These are phyloP conservation scores for Danio kyathit DNA, from an alignment of 2,797 vertebrate species.

Conservation along the genomic window DNA sequence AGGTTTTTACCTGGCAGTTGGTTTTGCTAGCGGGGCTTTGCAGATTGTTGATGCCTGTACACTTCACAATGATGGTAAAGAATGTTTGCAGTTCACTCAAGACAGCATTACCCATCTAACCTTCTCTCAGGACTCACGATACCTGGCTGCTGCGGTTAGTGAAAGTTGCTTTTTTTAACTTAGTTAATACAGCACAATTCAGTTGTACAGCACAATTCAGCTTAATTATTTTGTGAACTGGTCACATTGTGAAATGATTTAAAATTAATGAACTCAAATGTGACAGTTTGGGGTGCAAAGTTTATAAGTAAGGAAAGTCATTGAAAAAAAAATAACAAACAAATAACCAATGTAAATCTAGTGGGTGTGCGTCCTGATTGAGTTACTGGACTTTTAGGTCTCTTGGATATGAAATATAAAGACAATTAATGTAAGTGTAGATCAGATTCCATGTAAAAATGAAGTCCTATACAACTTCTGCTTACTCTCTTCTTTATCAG, in stretches of 20 bases:
- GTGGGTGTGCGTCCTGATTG: no score
- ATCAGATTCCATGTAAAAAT: no score
- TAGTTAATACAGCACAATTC: background rate
- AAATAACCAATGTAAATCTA: no score
- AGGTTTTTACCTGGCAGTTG: conserved; percentile 88
- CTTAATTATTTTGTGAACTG: background rate
- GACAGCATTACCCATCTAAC: conserved; percentile 84
- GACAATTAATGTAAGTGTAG: no score
- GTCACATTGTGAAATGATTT: conserved; percentile 2
- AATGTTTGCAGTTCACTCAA: conserved; percentile 79
- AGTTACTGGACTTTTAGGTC: no score
- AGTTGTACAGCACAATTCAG: conserved; percentile 1
- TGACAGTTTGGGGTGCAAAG: background rate
- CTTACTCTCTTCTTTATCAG: no score
- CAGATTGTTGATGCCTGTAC: conserved; percentile 85
- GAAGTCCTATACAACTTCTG: no score
- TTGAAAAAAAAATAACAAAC: no score
- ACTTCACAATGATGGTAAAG: conserved; percentile 75
- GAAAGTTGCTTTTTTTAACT: background rate
- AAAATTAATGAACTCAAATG: background rate
- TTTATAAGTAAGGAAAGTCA: background rate
- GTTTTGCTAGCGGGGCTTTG: conserved; percentile 87
- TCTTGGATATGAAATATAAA: no score
- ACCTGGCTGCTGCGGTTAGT: conserved; percentile 92
- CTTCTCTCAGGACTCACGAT: conserved; percentile 89